phyloP scores from a whole-genome alignment of 2,797 vertebrate species.

The Denticeps clupeoides region DNA sequence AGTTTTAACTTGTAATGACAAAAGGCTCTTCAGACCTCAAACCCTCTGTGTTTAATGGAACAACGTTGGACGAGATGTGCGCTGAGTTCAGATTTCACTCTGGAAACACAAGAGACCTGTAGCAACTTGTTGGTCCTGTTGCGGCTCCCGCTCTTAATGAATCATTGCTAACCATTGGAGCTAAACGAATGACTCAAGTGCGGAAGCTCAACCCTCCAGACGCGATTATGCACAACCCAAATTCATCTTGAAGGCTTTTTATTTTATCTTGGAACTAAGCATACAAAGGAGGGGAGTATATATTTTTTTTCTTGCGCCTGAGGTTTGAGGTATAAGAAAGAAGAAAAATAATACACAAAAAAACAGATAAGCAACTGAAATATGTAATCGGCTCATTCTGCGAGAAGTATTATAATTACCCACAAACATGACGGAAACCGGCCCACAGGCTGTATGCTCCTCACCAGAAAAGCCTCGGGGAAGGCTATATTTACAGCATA shows the following conservation, averaged over 20 bases:
- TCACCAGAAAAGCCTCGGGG: slow-evolving; percentile 8
- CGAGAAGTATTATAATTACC: slow-evolving; percentile 18
- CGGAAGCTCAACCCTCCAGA: not conserved
- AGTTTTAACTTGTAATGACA: no score
- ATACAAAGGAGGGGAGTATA: no score
- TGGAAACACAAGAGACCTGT: not conserved
- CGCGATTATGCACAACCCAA: not conserved
- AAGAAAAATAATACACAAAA: not conserved
- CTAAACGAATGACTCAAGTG: not conserved
- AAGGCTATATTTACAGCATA: slow-evolving; percentile 17
- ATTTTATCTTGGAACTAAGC: no score
- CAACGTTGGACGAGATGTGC: no score
- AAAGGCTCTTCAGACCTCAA: no score
- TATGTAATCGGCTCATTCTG: slow-evolving; percentile 18
- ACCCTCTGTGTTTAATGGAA: no score
- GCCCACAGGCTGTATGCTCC: slow-evolving; percentile 1
- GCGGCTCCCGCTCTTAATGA: not conserved
- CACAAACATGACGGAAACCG: slow-evolving; percentile 14
- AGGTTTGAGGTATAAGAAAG: not conserved
- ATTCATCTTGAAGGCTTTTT: no score
- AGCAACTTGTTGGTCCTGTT: not conserved
- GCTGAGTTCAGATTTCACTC: not conserved
- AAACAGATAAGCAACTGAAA: not conserved
- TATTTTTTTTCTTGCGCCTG: not conserved
- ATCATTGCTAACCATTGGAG: not conserved